These are phyloP conservation scores for Onychostruthus taczanowskii DNA, from an alignment of 2,113 vertebrate genomes.

Conservation along the genomic window DNA sequence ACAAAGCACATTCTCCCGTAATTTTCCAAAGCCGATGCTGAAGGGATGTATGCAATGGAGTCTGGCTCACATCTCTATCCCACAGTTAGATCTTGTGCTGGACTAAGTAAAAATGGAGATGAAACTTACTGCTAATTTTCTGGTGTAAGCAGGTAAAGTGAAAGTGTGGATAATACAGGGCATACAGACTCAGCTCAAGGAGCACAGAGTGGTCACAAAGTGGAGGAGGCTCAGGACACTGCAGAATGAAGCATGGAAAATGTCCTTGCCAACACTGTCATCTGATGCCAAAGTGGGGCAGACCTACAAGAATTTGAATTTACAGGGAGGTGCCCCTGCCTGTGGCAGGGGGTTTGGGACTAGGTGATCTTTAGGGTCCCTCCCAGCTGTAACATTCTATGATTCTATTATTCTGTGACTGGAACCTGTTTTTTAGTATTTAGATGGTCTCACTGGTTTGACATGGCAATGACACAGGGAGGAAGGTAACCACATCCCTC, in stretches of 20 bases:
- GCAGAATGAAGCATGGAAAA: not conserved
- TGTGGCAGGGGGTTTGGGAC: rapidly evolving
- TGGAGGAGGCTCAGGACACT: not conserved
- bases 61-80: not conserved
- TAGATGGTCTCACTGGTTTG: not conserved
- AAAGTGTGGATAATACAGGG: not conserved
- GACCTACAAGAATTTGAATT: not conserved
- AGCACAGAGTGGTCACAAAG: not conserved
- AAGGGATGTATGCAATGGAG: not conserved
- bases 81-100: not conserved
- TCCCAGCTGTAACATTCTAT: not conserved
- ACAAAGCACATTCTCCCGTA: not conserved
- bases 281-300: not conserved
- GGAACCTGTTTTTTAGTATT: not conserved
- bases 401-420: not conserved
- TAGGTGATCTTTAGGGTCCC: not conserved
- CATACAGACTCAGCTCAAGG: not conserved
- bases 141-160: not conserved
- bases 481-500: not conserved
- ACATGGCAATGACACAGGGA: not conserved
- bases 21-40: not conserved
- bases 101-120: not conserved
- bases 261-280: not conserved
- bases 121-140: not conserved
- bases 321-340: not conserved